Percentiles rank a stretch among this genome's conserved stretches.
These are phyloP conservation scores for Lepidurus apus DNA, from an alignment of 1,140 invertebrate species.

Conservation along the genomic window DNA sequence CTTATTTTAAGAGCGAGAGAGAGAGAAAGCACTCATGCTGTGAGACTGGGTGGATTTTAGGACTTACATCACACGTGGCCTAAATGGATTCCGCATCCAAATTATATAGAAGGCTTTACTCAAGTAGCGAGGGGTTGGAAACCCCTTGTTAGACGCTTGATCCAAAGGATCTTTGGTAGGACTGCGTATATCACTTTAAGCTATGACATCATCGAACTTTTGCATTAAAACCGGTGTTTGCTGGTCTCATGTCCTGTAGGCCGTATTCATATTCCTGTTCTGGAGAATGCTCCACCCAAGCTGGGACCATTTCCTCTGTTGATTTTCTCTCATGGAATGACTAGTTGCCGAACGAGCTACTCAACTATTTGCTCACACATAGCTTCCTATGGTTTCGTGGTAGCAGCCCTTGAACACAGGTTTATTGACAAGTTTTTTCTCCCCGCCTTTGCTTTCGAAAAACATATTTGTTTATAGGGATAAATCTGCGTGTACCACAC, in stretches of 20 bases:
- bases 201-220: constrained; percentile 29
- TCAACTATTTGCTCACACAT: constrained; percentile 55
- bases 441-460: constrained; percentile 30
- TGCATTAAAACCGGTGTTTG: constrained; percentile 8
- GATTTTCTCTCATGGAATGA: constrained; percentile 62
- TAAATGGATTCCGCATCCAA: constrained; percentile 53
- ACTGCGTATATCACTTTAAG: constrained; percentile 30
- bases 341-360: constrained; percentile 56
- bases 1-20: not conserved
- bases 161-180: constrained; percentile 50
- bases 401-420: constrained; percentile 60
- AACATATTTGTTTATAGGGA: constrained; percentile 46
- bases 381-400: constrained; percentile 60
- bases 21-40: not conserved
- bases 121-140: constrained; percentile 49
- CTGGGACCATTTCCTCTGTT: constrained; percentile 53
- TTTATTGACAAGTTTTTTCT: constrained; percentile 38
- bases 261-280: constrained; percentile 51
- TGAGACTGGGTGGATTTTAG: constrained; percentile 40
- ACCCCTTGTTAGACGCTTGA: constrained; percentile 47
- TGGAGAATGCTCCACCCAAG: constrained; percentile 49
- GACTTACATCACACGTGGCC: constrained; percentile 49
- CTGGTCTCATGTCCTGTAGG: constrained; percentile 40
- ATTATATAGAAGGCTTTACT: constrained; percentile 53
- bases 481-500: constrained; percentile 51